These are phyloP conservation scores for Uropsilus gracilis DNA, from an alignment of 2,113 vertebrate genomes.

Conservation along the genomic window DNA sequence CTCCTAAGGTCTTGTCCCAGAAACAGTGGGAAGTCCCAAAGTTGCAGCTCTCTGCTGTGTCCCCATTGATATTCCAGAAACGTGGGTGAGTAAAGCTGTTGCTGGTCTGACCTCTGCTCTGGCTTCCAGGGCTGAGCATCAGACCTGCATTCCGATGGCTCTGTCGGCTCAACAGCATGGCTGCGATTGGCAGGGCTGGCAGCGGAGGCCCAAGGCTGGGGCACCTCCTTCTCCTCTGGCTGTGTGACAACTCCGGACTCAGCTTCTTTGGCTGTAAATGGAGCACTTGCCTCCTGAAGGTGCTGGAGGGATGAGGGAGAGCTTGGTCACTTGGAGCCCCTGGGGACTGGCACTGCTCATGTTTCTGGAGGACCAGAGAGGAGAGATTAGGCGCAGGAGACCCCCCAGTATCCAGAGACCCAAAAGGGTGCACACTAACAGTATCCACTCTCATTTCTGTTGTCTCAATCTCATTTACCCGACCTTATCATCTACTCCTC, in stretches of 20 bases:
- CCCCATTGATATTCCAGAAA: not conserved
- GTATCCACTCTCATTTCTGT: not conserved
- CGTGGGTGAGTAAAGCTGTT: not conserved
- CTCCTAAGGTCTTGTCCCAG: not conserved
- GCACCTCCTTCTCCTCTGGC: not conserved
- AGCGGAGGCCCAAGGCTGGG: not conserved
- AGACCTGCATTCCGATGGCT: not conserved
- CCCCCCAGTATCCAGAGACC: not conserved
- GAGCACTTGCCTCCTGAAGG: not conserved
- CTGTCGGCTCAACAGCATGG: accelerated
- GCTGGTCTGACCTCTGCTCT: not conserved
- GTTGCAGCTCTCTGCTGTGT: accelerated
- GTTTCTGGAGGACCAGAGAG: not conserved
- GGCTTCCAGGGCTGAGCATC: not conserved
- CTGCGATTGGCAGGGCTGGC: not conserved
- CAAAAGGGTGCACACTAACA: no score
- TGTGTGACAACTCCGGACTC: not conserved
- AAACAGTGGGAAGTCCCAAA: not conserved
- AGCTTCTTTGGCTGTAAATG: not conserved
- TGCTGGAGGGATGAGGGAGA: not conserved
- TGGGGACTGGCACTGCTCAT: not conserved
- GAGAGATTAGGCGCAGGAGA: not conserved
- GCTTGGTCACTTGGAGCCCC: not conserved
- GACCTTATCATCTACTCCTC: accelerated
- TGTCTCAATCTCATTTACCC: not conserved